Evolutionary conservation across 2,888 invertebrate genomes (phyloP), one percentile per base, ranked within the genome.

Genomic region (Antheraea yamamai): DNA sequence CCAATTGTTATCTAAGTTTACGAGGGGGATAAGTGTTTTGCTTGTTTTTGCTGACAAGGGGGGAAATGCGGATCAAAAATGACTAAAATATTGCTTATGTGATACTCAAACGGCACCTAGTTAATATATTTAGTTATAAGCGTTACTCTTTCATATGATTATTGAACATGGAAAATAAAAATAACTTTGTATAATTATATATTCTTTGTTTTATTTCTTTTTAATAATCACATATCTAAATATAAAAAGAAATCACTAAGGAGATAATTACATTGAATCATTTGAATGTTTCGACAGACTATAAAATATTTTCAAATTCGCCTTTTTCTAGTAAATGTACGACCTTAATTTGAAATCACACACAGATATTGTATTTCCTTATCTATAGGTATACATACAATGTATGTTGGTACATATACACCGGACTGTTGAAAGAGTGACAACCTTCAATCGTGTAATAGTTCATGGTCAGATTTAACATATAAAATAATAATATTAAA

Each of bases 31-130:
- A 55, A 2, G 20, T 1, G 20, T 20, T 55, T 52, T 55, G 20
- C 55, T 55, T 70, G 47, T 35, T 74, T 75, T 16, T 39, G 39
- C n/a, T n/a, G n/a, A n/a, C n/a, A n/a, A n/a, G n/a, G n/a, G n/a
- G n/a, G n/a, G n/a, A n/a, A n/a, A 7, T 2, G 55, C 4, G 0
- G 55, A 2, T 18, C 55, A 55, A 55, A 14, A 47, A 47, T 7
- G 12, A 47, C 12, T 12, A 47, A 47, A 12, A 47, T 47, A 47
- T 0, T 47, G 12, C 16, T 20, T 55, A 55, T 1, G 55, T 55
- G 2, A 20, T 55, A 55, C 16, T 20, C 2, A 14, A 55, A 55
- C 20, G 18, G 55, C 2, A 18, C 16, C 1, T 55, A 55, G 23
- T 61, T 61, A n/a, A 6, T 23, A 4, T 61, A n/a, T 61, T 23